Base-by-base conservation (phyloP, 2,888 invertebrate species). In the Cataglyphis cursor region DNA sequence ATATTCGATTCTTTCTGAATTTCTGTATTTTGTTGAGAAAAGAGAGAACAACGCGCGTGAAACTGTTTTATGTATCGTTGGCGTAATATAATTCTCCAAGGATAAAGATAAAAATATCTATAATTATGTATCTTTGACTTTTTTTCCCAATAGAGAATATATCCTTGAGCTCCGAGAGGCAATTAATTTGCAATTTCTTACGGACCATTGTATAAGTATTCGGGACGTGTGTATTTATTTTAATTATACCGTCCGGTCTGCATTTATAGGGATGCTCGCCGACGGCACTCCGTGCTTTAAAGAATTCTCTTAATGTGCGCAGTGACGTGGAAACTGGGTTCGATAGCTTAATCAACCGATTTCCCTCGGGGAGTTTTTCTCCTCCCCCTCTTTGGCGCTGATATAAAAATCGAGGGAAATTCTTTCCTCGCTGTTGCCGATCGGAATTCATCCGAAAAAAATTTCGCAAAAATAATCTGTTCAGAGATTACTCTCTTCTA, bases 291-390 rank as follows among this genome's bases (percentile, higher is more conserved):
- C 57, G 31, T 78, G 57, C 57, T 78, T 68, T 68, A 78, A 57
- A 78, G 41, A 41, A 68, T 65, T 65, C 54, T 65, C 65, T 76
- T 65, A 76, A 65, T 65, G 51, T 18, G 64, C 62, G 38, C 57
- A 57, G 57, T 78, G 66, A 78, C n/a, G 57, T 57, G 57, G 85
- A 86, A 87, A 84, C 72, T 83, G 87, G 81, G 85, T 88, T 85
- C 87, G 88, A 76, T 85, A 86, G 78, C 83, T 88, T 88, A 88
- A 88, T 88, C 88, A 86, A 88, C 80, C 86, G 82, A 84, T 88
- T 82, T 81, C 61, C 65, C 81, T 66, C 78, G 57, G 76, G n/a
- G 72, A 74, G 62, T 57, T 78, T 75, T 87, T 87, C 83, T 72
- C 78, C 51, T 66, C 66, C 65, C 57, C 31, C 81, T 62, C 44